These are phyloP conservation scores for Perdita meconis DNA, from an alignment of 2,888 invertebrate species.

Conservation along the genomic window DNA sequence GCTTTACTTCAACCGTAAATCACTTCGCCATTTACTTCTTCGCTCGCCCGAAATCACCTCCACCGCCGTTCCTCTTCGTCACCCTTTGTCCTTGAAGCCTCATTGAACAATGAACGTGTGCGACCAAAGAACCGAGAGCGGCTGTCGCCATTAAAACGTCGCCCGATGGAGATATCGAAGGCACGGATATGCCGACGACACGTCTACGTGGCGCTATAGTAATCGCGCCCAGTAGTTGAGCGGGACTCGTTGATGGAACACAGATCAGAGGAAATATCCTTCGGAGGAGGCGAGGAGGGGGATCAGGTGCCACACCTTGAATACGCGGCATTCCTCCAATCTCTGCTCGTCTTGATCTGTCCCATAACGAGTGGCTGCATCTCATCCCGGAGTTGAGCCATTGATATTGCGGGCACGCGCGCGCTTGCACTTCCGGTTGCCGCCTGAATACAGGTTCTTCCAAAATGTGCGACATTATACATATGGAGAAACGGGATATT, in stretches of 20 bases:
- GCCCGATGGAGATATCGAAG: slow-evolving; percentile 10
- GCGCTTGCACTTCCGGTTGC: slow-evolving; percentile 42
- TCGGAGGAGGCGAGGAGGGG: slow-evolving; percentile 50
- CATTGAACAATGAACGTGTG: neutral
- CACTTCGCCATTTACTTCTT: slow-evolving; percentile 5
- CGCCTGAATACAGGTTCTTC: slow-evolving; percentile 13
- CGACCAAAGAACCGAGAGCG: neutral
- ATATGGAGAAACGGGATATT: no score
- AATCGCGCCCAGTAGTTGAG: slow-evolving; percentile 54
- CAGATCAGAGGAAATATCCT: slow-evolving; percentile 58
- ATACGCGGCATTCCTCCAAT: slow-evolving; percentile 79
- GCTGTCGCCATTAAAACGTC: neutral
- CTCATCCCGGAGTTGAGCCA: slow-evolving; percentile 33
- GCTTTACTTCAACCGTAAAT: neutral
- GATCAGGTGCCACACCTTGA: slow-evolving; percentile 78
- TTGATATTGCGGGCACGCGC: slow-evolving; percentile 49
- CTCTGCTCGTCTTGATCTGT: slow-evolving; percentile 70
- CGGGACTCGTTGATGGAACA: slow-evolving; percentile 30
- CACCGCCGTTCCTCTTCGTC: neutral
- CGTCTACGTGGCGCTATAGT: slow-evolving; percentile 65
- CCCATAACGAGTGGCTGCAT: slow-evolving; percentile 59
- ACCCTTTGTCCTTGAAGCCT: slow-evolving; percentile 12
- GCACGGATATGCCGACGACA: slow-evolving; percentile 56
- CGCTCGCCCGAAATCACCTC: neutral
- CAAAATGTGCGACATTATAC: neutral